A percentile compares a stretch with the other conserved stretches of the same genome.
Evolutionary conservation across 2,113 vertebrate genomes (phyloP).

Genomic region (Labrus mixtus): DNA sequence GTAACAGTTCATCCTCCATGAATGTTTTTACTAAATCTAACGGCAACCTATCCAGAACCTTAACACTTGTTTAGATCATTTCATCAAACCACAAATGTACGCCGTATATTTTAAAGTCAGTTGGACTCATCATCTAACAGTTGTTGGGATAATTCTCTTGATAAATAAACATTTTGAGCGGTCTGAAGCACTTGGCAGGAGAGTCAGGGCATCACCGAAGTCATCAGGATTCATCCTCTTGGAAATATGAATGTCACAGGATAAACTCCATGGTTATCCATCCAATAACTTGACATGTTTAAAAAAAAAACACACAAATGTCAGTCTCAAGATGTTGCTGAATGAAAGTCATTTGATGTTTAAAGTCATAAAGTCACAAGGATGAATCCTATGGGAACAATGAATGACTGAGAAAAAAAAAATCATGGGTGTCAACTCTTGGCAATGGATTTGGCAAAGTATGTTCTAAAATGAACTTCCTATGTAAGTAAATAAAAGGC

Average conservation of each 20-base stretch:
- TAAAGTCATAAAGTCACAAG: background rate
- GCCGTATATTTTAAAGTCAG: no score
- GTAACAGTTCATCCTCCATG: no score
- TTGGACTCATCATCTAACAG: background rate
- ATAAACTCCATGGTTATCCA: background rate
- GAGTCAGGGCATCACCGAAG: background rate
- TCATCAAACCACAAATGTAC: no score
- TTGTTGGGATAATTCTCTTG: background rate
- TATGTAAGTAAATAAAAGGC: no score
- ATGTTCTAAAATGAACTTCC: no score
- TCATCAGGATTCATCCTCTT: background rate
- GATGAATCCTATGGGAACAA: slow-evolving; percentile 1
- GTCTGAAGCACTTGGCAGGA: no score
- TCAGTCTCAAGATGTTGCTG: background rate
- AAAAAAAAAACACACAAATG: background rate
- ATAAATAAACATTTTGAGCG: no score
- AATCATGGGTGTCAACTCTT: background rate
- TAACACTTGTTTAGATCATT: no score
- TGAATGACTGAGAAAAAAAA: no score
- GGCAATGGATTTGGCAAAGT: no score
- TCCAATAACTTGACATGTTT: background rate
- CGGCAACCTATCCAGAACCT: no score
- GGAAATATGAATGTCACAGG: background rate
- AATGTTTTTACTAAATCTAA: background rate
- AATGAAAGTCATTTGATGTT: background rate